Evolutionary conservation across 2,113 vertebrate species (phyloP).

Genomic region (Pygoscelis antarcticus): DNA sequence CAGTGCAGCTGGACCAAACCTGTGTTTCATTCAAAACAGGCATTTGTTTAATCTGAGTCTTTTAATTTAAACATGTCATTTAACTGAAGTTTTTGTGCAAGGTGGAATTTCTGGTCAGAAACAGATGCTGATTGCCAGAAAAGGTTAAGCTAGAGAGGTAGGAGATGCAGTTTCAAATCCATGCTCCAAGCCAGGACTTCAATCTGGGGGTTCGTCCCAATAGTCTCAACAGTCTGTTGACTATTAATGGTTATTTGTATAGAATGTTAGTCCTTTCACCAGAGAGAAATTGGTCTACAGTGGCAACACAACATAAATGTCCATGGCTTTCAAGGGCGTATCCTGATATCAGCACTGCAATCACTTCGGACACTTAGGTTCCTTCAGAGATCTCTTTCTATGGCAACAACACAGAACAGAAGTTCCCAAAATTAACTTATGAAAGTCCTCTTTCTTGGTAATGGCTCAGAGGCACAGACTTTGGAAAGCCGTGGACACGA

Average conservation of each 20-base stretch:
- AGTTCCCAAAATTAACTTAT: neutral
- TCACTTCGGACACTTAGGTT: neutral
- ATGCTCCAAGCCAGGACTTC: neutral
- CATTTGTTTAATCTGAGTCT: neutral
- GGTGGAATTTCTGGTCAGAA: neutral
- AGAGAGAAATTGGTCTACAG: neutral
- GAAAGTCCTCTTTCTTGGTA: neutral
- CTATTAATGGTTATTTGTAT: neutral
- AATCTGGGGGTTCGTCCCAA: neutral
- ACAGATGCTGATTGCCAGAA: neutral
- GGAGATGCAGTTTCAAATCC: neutral
- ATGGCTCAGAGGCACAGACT: neutral
- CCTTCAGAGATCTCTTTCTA: neutral
- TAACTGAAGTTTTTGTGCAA: neutral
- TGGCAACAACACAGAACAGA: neutral
- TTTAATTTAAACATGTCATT: neutral
- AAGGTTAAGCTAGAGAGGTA: neutral
- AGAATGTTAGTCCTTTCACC: neutral
- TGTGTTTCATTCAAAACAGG: neutral
- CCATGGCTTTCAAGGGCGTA: fast-evolving
- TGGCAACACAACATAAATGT: neutral
- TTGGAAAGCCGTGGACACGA: neutral
- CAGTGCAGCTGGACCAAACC: neutral
- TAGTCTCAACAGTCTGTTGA: neutral
- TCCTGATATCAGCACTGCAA: neutral